These are phyloP conservation scores for Oriolus oriolus DNA, from an alignment of 2,113 vertebrate species.

Conservation along the genomic window DNA sequence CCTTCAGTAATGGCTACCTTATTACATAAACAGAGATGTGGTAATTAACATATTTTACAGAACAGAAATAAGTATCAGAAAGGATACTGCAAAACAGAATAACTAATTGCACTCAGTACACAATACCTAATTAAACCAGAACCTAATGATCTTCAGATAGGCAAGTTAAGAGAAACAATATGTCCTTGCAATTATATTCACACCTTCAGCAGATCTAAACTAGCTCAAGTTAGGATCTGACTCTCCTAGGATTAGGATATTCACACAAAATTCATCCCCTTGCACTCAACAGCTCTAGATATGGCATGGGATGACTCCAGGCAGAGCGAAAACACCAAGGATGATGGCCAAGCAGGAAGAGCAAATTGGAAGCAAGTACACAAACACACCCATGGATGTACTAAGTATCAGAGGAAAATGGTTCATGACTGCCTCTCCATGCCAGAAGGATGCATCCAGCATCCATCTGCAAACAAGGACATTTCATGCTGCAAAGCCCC, in stretches of 20 bases:
- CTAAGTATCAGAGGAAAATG: not conserved
- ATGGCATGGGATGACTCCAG: not conserved
- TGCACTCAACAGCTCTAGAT: not conserved
- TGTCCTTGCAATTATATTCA: not conserved
- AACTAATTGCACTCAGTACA: not conserved
- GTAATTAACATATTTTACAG: not conserved
- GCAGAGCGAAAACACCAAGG: not conserved
- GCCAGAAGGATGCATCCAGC: not conserved
- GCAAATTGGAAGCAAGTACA: not conserved
- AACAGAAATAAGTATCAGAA: not conserved
- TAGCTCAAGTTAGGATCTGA: not conserved
- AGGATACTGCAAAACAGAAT: not conserved
- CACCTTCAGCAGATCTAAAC: not conserved
- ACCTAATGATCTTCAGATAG: not conserved
- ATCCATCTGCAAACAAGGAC: not conserved
- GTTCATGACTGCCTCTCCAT: not conserved
- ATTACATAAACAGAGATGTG: not conserved
- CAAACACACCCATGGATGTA: not conserved
- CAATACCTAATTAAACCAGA: not conserved
- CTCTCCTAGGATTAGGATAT: not conserved
- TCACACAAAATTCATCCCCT: not conserved
- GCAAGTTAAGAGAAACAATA: not conserved
- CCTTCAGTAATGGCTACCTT: not conserved
- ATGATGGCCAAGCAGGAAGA: not conserved
- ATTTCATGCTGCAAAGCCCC: not conserved